Evolutionary conservation across 2,113 vertebrate species (phyloP), one percentile per base, ranked within the genome.

Genomic region (Carassius carassius): DNA sequence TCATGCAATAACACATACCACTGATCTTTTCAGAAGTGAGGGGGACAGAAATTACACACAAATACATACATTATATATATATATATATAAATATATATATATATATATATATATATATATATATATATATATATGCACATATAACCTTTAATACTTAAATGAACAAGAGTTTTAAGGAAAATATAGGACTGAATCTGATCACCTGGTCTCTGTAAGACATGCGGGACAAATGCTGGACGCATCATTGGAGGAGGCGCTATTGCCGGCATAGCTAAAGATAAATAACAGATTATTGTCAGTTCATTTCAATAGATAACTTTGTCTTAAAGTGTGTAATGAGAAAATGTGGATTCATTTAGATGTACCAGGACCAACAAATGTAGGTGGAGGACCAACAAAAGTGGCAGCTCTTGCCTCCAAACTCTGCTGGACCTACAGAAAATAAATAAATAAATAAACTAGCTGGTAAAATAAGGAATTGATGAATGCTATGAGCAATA

Each of bases 181-280:
- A 56, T 1, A 56, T 56, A 62, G 9, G 60, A 63, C 10, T 54
- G 56, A 21, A 21, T 1, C 85, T 8, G 29, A 65, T 90, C 92
- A 96, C 96, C 95, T 75, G 96, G 95, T 92, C 96, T 95, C 91
- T 97, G 97, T 47, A 98, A 92, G 85, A 97, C 96, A 17, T 98
- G 97, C 5, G 97, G 97, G 77, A 98, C 94, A 85, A 98, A 98
- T 21, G 96, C 95, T 2, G 96, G 97, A 85, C 96, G 93, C 93
- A 97, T 92, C 92, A 97, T 94, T 35, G 97, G 94, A n/a, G 92
- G 90, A 17, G 95, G 95, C 63, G 94, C 92, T n/a, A 96, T 92
- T 35, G 96, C 94, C 56, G 95, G 95, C 67, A 96, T 92, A 81
- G 91, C 94, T 95, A 88, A 76, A 87, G 11, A 19, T 37, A 67